Evolutionary conservation across 2,888 invertebrate genomes (phyloP).

Genomic region (Hoplodrina ambigua): DNA sequence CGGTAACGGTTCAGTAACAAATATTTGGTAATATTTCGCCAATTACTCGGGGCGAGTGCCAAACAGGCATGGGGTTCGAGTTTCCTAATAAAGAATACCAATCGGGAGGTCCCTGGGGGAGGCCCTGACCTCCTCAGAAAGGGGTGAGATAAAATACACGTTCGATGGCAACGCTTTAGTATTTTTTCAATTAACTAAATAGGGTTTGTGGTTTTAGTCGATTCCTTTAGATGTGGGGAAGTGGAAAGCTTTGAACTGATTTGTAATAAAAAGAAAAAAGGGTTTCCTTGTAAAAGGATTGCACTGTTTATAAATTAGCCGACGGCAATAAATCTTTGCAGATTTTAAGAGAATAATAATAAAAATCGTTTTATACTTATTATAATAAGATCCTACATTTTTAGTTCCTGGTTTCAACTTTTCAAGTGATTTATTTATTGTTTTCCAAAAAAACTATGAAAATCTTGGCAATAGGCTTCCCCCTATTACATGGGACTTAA

Average conservation of each 20-base stretch:
- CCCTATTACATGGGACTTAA: no score
- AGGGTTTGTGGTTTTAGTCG: constrained; percentile 64
- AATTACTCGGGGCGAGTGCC: constrained; percentile 76
- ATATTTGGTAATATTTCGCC: constrained; percentile 76
- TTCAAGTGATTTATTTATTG: no score
- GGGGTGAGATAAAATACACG: constrained; percentile 72
- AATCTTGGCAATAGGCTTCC: no score
- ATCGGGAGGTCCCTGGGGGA: constrained; percentile 74
- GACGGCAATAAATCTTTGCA: background rate
- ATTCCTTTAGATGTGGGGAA: constrained; percentile 40
- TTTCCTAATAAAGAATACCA: constrained; percentile 83
- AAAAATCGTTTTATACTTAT: background rate
- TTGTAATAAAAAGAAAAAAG: constrained; percentile 34
- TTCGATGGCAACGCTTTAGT: constrained; percentile 74
- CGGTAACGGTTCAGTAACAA: constrained; percentile 61
- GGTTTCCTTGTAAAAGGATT: constrained; percentile 18
- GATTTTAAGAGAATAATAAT: background rate
- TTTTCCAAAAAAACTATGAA: no score
- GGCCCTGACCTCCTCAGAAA: constrained; percentile 78
- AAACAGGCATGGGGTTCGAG: constrained; percentile 71
- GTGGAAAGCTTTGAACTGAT: constrained; percentile 43
- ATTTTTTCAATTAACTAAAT: constrained; percentile 80
- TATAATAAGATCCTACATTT: no score
- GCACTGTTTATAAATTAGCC: constrained; percentile 27
- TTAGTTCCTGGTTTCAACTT: no score